Base-by-base conservation (phyloP, 2,113 vertebrate genomes). In the Speoplatyrhinus poulsoni region DNA sequence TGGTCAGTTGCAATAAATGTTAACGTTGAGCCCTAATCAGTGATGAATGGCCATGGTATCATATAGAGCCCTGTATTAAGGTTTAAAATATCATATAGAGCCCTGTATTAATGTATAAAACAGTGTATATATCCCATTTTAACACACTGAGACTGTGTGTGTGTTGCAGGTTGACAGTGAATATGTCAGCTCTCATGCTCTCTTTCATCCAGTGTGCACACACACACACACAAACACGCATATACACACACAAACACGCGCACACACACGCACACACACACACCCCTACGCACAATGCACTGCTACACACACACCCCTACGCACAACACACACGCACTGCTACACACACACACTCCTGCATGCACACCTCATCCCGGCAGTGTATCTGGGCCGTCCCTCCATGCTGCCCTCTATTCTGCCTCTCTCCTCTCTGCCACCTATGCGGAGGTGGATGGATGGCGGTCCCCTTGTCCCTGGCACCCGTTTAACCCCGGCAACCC, bases 401-500 rank as follows among this genome's bases (percentile, higher is more conserved):
- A 75, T 55, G 12, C 63, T 86, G 82, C 73, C 82, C 80, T 84
- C 76, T 85, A 75, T 84, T 87, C 73, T 69, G 72, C 58, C 62
- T 62, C 60, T 65, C 67, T 67, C 67, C 69, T 70, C 75, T 58
- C 19, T 77, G 73, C 75, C 73, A 77, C 72, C 75, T 72, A 68
- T 67, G 75, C 77, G 70, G 73, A 78, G 60, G 72, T 72, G 73
- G 81, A 84, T 83, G 73, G 69, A 87, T 85, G 79, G 69, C 69
- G 76, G 64, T 75, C 71, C 69, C 75, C 73, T 75, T 69, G 71
- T 82, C 77, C 82, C 76, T 19, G 12, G 71, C 48, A 60, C 73
- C 74, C 76, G 55, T 90, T 90, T 87, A 90, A 88, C 90, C 82
- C 84, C 58, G 63, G 61, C 78, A 66, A 73, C 70, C 84, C 73